These are phyloP conservation scores for Halictus rubicundus DNA, from an alignment of 1,140 invertebrate species.

Conservation along the genomic window DNA sequence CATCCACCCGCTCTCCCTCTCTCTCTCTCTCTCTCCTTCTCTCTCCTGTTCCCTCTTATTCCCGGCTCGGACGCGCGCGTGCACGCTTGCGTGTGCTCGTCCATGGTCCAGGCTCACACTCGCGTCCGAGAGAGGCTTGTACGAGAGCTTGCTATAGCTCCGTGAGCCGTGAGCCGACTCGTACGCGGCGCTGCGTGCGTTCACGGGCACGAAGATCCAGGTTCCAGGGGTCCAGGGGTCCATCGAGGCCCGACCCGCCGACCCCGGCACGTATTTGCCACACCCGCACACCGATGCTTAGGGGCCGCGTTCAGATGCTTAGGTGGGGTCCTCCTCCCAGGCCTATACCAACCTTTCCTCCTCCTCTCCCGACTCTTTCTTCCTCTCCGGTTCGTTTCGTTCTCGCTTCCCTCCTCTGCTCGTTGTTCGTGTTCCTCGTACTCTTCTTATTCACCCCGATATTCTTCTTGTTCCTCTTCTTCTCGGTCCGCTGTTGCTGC, in stretches of 20 bases:
- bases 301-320: conserved; percentile 69
- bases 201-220: conserved; percentile 62
- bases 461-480: conserved; percentile 40
- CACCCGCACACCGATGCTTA: conserved; percentile 77
- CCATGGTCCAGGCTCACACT: conserved; percentile 52
- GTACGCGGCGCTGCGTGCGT: conserved; percentile 60
- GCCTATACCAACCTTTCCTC: conserved; percentile 42
- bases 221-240: conserved; percentile 67
- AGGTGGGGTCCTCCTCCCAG: conserved; percentile 68
- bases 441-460: conserved; percentile 26
- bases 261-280: conserved; percentile 80
- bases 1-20: conserved; percentile 48
- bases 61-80: conserved; percentile 18
- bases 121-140: conserved; percentile 21
- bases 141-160: not conserved
- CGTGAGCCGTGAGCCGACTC: conserved; percentile 4
- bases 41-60: not conserved
- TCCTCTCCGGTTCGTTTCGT: not conserved
- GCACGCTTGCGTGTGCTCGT: conserved; percentile 37
- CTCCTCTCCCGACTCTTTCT: not conserved
- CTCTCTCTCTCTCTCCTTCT: conserved; percentile 17
- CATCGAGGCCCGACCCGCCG: conserved; percentile 73
- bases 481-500: not conserved
- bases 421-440: conserved; percentile 21
- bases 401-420: conserved; percentile 8